Evolutionary conservation across 1,140 invertebrate genomes (phyloP).

Genomic region (Drosophila dunni): DNA sequence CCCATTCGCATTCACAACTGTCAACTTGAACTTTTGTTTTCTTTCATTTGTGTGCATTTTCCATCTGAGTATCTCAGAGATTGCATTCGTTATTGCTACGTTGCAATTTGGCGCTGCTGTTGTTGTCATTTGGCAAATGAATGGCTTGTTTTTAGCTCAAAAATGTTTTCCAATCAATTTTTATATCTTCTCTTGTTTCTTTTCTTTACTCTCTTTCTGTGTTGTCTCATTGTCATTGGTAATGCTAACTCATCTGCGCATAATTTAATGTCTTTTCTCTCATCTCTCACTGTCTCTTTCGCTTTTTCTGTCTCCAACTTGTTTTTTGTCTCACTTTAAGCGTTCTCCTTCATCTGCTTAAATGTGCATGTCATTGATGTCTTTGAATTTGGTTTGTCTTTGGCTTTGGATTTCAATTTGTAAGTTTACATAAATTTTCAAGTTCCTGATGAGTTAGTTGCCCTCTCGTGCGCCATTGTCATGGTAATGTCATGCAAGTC

Average conservation of each 20-base stretch:
- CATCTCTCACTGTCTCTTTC: neutral
- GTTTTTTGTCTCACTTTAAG: slow-evolving; percentile 1
- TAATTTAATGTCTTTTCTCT: slow-evolving; percentile 76
- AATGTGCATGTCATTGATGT: slow-evolving; percentile 79
- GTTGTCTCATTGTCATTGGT: slow-evolving; percentile 63
- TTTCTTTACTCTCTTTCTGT: slow-evolving; percentile 35
- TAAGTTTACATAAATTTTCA: slow-evolving; percentile 79
- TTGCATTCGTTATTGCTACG: slow-evolving; percentile 70
- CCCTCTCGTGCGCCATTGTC: slow-evolving; percentile 62
- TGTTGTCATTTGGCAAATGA: slow-evolving; percentile 80
- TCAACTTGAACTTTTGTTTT: slow-evolving; percentile 65
- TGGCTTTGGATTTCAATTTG: slow-evolving; percentile 78
- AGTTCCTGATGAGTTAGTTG: slow-evolving; percentile 75
- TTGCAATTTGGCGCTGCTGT: slow-evolving; percentile 73
- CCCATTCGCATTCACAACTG: slow-evolving; percentile 36
- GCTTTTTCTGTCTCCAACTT: neutral
- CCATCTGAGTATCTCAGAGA: slow-evolving; percentile 42
- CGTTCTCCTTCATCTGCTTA: slow-evolving; percentile 41
- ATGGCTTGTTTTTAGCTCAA: slow-evolving; percentile 76
- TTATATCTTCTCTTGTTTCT: slow-evolving; percentile 62
- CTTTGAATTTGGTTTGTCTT: slow-evolving; percentile 26
- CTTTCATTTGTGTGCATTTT: neutral
- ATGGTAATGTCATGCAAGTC: slow-evolving; percentile 59
- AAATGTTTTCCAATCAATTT: slow-evolving; percentile 84
- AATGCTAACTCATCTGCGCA: slow-evolving; percentile 84